phyloP scores from a whole-genome alignment of 2,113 vertebrate genomes.

The Seriola aureovittata region DNA sequence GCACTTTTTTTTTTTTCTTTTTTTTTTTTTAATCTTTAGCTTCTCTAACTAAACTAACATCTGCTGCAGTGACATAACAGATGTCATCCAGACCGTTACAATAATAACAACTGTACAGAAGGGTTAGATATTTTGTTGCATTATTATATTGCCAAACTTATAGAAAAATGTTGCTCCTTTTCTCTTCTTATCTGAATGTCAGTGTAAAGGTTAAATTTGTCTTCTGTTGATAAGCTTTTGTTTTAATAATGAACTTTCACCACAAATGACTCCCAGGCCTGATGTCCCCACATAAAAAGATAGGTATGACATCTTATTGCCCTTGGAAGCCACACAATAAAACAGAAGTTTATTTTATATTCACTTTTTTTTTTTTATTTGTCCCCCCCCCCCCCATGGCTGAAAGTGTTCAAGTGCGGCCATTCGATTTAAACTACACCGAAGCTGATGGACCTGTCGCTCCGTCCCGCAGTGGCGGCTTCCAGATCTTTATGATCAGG shows the following conservation, averaged over 20 bases:
- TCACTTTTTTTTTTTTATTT: not conserved
- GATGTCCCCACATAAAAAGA: not conserved
- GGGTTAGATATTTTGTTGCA: not conserved
- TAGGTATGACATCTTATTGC: not conserved
- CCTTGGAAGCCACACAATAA: not conserved
- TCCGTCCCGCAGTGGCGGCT: not conserved
- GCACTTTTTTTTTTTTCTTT: too few species aligned
- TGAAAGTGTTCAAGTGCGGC: not conserved
- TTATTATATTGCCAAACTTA: not conserved
- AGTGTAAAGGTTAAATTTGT: not conserved
- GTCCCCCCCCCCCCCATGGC: not conserved
- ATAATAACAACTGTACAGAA: not conserved
- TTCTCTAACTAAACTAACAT: not conserved
- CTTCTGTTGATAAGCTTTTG: slow-evolving; percentile 9
- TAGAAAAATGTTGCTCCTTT: not conserved
- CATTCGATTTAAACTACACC: not conserved
- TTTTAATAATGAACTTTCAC: slow-evolving; percentile 21
- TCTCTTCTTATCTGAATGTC: slow-evolving; percentile 13
- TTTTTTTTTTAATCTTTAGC: not conserved
- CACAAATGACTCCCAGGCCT: slow-evolving; percentile 2
- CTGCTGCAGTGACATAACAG: not conserved
- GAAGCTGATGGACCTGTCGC: slow-evolving; percentile 8
- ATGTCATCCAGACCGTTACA: not conserved
- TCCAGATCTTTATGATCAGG: slow-evolving; percentile 49
- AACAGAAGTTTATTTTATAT: not conserved